Evolutionary conservation across 1,140 invertebrate species (phyloP), one percentile per base, ranked within the genome.

Genomic region (Linepithema humile): DNA sequence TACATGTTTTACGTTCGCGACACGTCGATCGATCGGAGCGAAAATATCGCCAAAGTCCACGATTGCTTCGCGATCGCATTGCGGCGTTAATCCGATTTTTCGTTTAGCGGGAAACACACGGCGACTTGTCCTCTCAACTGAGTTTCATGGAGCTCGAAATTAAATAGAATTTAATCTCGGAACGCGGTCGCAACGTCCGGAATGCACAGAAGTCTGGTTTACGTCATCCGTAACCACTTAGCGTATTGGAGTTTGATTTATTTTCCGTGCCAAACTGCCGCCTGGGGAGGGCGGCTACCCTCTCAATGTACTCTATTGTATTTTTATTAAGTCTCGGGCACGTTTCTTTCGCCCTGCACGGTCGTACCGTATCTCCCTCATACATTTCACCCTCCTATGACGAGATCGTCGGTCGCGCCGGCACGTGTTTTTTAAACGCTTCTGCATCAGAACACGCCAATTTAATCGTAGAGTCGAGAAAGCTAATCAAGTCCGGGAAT

Each of bases 211-310:
- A 87, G 90, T 92, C 93, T 94, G 93, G 91, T 93, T 93, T 93
- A 89, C 91, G 90, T 93, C 93, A 93, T 90, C 90, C 91, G 82
- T 91, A 91, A 94, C 93, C 93, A 93, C 93, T 94, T 94, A 94
- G 91, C 92, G 93, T 94, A 94, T 94, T 94, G 92, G 91, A 92
- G 92, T 93, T 93, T 94, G 93, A 94, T 94, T 93, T 94, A 94
- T 94, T 92, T 93, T 91, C 85, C 89, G 89, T 85, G 90, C 86
- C 90, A 91, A 93, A 92, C 90, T 90, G 84, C 89, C 90, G 90
- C 86, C 91, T 91, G 87, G 93, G 93, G 92, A 93, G 90, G 88
- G 82, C 87, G 85, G 90, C 89, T 85, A 89, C 88, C 91, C 91
- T 90, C 89, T 86, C 82, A 90, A 90, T 85, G 84, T 87, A 84